Evolutionary conservation across 92 coral and sea anemone species (phyloP).

Genomic region (Zoanthus sociatus): DNA sequence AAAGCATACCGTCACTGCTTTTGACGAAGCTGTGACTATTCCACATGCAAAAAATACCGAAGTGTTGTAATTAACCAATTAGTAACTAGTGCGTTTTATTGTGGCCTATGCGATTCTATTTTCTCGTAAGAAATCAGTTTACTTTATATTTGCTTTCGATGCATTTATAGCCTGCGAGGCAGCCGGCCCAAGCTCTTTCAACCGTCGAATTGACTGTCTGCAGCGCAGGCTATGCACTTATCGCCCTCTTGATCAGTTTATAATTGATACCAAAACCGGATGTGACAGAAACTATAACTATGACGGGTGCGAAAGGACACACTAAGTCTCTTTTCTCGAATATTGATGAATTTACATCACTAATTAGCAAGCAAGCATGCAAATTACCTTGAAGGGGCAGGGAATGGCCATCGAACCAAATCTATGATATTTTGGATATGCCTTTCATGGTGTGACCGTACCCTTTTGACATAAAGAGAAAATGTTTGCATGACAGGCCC

Average conservation of each 20-base stretch:
- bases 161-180: too few relatives aligned
- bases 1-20: too few relatives aligned
- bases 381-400: neutral
- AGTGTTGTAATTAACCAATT: too few relatives aligned
- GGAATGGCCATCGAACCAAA: neutral
- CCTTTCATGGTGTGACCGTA: neutral
- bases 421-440: neutral
- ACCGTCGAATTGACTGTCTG: too few relatives aligned
- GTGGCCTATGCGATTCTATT: too few relatives aligned
- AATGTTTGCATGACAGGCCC: neutral
- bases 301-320: neutral
- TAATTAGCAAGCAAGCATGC: neutral
- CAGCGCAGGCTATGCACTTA: too few relatives aligned
- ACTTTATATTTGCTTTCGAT: too few relatives aligned
- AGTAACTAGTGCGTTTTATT: too few relatives aligned
- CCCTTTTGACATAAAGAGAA: neutral
- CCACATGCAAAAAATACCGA: too few relatives aligned
- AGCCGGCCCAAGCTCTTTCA: too few relatives aligned
- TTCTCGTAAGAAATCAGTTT: too few relatives aligned
- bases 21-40: too few relatives aligned
- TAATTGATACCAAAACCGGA: neutral
- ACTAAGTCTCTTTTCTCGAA: neutral
- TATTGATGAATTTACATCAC: neutral
- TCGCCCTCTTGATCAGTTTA: neutral
- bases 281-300: neutral